These are phyloP conservation scores for Tryphoninae sp. DNA, from an alignment of 2,888 invertebrate genomes.

Conservation along the genomic window DNA sequence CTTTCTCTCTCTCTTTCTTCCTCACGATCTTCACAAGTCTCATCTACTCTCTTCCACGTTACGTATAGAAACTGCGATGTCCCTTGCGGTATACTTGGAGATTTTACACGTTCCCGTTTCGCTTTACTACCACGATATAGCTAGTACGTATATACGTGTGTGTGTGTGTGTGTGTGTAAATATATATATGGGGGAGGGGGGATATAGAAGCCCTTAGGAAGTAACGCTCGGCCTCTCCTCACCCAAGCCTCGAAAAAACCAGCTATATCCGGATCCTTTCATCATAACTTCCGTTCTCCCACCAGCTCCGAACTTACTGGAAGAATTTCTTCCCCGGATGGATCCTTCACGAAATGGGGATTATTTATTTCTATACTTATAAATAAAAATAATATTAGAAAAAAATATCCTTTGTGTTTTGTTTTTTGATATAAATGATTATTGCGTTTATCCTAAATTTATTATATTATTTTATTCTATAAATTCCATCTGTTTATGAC, in stretches of 20 bases:
- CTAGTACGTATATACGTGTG: conserved; percentile 2
- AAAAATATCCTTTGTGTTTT: too few relatives aligned
- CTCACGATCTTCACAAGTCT: conserved; percentile 20
- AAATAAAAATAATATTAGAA: too few relatives aligned
- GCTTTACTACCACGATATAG: conserved; percentile 72
- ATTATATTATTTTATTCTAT: too few relatives aligned
- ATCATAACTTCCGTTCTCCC: conserved; percentile 49
- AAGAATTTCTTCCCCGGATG: neutral
- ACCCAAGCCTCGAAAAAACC: conserved; percentile 21
- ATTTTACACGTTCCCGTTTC: conserved; percentile 74
- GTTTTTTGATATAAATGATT: too few relatives aligned
- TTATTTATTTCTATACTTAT: too few relatives aligned
- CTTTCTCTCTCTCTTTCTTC: too few relatives aligned
- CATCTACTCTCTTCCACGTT: conserved; percentile 41
- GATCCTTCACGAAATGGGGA: too few relatives aligned
- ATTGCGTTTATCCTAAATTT: too few relatives aligned
- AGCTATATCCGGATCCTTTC: conserved; percentile 36
- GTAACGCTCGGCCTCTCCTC: conserved; percentile 33
- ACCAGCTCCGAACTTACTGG: conserved; percentile 12
- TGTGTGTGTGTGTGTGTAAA: neutral
- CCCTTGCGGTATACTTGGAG: conserved; percentile 55
- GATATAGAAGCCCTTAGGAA: conserved; percentile 48
- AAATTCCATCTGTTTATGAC: neutral
- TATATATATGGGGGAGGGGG: neutral
- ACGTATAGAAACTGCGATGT: conserved; percentile 50